Percentiles rank a stretch among this genome's conserved stretches.
Evolutionary conservation across 2,888 invertebrate species (phyloP).

Genomic region (Dicycla oo): DNA sequence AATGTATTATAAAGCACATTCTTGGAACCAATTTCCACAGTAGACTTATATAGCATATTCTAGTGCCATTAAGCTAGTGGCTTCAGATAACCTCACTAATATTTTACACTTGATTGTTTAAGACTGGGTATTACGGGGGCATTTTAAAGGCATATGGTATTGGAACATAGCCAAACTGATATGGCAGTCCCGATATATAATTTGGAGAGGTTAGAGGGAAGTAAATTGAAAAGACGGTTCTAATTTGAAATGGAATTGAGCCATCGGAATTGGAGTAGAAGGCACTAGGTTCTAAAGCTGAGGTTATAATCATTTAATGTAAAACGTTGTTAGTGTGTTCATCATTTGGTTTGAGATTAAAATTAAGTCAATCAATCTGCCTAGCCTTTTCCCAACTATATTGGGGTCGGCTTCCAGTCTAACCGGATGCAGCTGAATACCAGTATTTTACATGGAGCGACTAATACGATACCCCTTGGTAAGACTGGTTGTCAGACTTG

Average conservation of each 20-base stretch:
- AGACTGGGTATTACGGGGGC: conserved; percentile 49
- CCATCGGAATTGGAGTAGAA: conserved; percentile 11
- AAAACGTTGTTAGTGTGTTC: neutral
- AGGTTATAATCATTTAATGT: neutral
- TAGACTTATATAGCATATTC: conserved; percentile 5
- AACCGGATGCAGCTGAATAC: too few species aligned
- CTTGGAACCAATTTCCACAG: neutral
- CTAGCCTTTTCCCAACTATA: too few species aligned
- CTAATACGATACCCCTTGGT: too few species aligned
- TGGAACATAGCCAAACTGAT: conserved; percentile 58
- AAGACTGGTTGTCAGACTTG: too few species aligned
- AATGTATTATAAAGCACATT: neutral
- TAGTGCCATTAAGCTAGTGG: conserved; percentile 30
- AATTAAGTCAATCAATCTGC: too few species aligned
- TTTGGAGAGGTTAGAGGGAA: conserved; percentile 36
- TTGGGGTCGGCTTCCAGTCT: too few species aligned
- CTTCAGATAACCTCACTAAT: conserved; percentile 45
- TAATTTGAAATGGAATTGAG: conserved; percentile 52
- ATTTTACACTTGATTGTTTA: conserved; percentile 55
- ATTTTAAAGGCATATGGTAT: conserved; percentile 56
- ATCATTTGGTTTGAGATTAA: neutral
- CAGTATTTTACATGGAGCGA: too few species aligned
- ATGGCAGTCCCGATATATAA: conserved; percentile 57
- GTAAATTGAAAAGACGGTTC: conserved; percentile 52
- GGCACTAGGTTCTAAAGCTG: neutral